Base-by-base conservation (phyloP, 2,797 vertebrate genomes). In the Phataginus tetradactyla region DNA sequence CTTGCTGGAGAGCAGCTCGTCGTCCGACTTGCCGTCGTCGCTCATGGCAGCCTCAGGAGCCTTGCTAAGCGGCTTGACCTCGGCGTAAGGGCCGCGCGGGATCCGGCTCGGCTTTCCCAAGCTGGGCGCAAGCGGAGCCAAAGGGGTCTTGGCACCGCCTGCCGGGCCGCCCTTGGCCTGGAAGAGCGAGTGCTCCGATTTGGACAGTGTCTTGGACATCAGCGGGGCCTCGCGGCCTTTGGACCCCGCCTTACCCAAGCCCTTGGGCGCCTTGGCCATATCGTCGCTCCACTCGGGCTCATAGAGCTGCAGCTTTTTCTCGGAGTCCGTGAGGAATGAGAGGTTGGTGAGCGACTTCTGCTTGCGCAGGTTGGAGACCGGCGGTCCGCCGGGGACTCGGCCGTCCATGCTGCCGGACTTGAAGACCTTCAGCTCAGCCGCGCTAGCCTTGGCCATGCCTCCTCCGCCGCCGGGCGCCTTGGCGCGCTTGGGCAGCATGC, bases 41-140 rank as follows among this genome's bases (percentile, higher is more conserved):
- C 97, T 98, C 12, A 95, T 97, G 11, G 98, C 98, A 0, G 98
- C 98, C 96, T 99, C 99, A 1, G 99, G 98, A 59, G 99, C 98
- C 97, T 99, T 99, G 98, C 99, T 99, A 96, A 99, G 99, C 84
- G 99, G 99, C 95, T 99, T 99, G 97, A 99, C 99, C 98, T 99
- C 99, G 7, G 99, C 99, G 66, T 99, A 99, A 74, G 99, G 99
- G 96, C 99, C 99, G 49, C 99, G 98, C 57, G 99, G 99, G 97
- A 99, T 99, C 91, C 99, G 99, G 98, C 99, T 99, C 0, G 99
- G 99, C 95, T 99, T 99, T 29, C 99, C 98, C 71, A 98, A 83
- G 78, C 98, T 98, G 78, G 99, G 98, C 27, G 98, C 99, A 4
- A 99, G 99, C 66, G 98, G 98, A 27, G 99, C 98, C 89, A 98